Percentiles rank a stretch among this genome's conserved stretches.
phyloP scores from a whole-genome alignment of 2,113 vertebrate species.

The Danio rerio region DNA sequence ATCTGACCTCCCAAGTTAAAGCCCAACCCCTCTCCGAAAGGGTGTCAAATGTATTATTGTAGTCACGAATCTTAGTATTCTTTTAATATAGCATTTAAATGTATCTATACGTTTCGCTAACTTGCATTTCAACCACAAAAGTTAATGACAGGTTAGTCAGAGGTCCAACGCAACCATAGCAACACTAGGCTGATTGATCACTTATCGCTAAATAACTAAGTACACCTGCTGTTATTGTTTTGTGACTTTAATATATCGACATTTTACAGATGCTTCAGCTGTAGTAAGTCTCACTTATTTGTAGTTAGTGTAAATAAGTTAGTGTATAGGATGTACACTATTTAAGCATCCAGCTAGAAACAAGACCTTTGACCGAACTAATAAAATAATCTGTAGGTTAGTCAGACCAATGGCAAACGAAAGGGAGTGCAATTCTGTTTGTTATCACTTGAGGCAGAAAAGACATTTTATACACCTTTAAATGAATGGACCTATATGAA shows the following conservation, averaged over 20 bases:
- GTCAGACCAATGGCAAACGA: not conserved
- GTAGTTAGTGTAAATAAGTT: not conserved
- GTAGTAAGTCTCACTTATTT: not conserved
- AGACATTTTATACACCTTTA: not conserved
- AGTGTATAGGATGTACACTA: not conserved
- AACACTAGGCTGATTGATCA: not conserved
- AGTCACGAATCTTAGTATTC: not conserved
- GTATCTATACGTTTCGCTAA: not conserved
- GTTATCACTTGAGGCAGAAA: not conserved
- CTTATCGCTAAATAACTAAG: no score
- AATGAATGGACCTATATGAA: not conserved
- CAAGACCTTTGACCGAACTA: not conserved
- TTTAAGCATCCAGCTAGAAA: not conserved
- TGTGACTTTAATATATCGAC: not conserved
- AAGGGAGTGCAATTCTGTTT: not conserved
- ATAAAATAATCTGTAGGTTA: not conserved
- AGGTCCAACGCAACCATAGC: not conserved
- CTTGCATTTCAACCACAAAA: not conserved
- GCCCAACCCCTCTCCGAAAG: not conserved
- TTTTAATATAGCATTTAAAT: no score
- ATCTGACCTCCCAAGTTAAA: not conserved
- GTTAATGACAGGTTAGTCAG: not conserved
- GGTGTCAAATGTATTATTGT: not conserved
- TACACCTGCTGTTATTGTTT: no score
- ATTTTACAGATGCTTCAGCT: no score